phyloP scores from a whole-genome alignment of 1,140 invertebrate species.

The Orius laevigatus region DNA sequence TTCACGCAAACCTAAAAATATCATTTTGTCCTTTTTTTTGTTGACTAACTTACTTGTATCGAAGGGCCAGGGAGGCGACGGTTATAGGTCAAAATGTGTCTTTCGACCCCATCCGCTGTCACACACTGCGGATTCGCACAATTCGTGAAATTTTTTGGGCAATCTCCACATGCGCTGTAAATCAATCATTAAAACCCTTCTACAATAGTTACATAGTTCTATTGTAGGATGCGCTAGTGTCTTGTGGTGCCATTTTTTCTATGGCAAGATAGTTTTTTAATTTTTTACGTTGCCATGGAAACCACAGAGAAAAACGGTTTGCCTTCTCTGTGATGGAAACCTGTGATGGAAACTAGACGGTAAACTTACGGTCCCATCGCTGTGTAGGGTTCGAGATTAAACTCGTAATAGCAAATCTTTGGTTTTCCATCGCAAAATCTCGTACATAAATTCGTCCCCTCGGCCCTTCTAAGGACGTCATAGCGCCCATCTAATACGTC shows the following conservation, averaged over 20 bases:
- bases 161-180: conserved; percentile 23
- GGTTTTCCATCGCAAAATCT: conserved; percentile 5
- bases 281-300: no score
- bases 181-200: no score
- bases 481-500: conserved; percentile 3
- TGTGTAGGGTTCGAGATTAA: conserved; percentile 14
- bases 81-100: conserved; percentile 31
- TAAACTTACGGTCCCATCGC: conserved; percentile 15
- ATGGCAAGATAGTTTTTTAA: no score
- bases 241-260: no score
- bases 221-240: no score
- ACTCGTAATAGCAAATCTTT: conserved; percentile 16
- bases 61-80: conserved; percentile 34
- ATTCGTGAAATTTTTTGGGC: conserved; percentile 16
- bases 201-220: not conserved
- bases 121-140: conserved; percentile 29
- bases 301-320: no score
- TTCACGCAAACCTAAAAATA: conserved; percentile 19
- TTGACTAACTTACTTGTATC: conserved; percentile 27
- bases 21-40: not conserved
- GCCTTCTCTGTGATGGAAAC: no score
- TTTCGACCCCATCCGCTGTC: conserved; percentile 30
- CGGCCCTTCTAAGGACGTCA: conserved; percentile 1
- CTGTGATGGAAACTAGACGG: no score
- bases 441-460: not conserved